phyloP scores from a whole-genome alignment of 1,140 invertebrate genomes.

The Drusus annulatus region DNA sequence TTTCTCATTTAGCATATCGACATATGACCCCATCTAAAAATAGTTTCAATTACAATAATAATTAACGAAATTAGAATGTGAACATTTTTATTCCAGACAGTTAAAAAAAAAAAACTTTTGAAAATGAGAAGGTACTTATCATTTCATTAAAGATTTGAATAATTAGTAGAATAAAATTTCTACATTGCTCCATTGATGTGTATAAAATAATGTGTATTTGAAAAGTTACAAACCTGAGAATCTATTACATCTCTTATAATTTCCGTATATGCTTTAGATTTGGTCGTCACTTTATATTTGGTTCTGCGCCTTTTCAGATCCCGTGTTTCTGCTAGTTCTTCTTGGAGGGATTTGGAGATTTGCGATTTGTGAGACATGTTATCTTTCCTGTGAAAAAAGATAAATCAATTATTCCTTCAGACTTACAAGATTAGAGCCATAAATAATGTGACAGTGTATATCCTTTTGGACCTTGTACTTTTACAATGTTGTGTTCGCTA shows the following conservation, averaged over 20 bases:
- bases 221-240: conserved; percentile 68
- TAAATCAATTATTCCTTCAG: too few species aligned
- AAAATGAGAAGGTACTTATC: too few species aligned
- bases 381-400: neutral
- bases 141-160: too few species aligned
- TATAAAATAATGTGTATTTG: neutral
- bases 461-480: too few species aligned
- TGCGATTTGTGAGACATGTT: neutral
- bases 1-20: conserved; percentile 13
- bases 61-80: neutral
- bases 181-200: neutral
- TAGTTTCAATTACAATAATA: neutral
- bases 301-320: conserved; percentile 76
- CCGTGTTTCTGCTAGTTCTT: conserved; percentile 73
- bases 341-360: conserved; percentile 63
- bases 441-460: too few species aligned
- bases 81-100: neutral
- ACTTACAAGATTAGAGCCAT: too few species aligned
- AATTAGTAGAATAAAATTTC: neutral
- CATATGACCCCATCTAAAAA: conserved; percentile 21
- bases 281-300: conserved; percentile 77
- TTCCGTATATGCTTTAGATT: conserved; percentile 76
- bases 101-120: too few species aligned
- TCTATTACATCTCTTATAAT: conserved; percentile 76
- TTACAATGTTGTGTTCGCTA: too few species aligned